phyloP scores from a whole-genome alignment of 2,797 vertebrate species.

The Sebastes minor region DNA sequence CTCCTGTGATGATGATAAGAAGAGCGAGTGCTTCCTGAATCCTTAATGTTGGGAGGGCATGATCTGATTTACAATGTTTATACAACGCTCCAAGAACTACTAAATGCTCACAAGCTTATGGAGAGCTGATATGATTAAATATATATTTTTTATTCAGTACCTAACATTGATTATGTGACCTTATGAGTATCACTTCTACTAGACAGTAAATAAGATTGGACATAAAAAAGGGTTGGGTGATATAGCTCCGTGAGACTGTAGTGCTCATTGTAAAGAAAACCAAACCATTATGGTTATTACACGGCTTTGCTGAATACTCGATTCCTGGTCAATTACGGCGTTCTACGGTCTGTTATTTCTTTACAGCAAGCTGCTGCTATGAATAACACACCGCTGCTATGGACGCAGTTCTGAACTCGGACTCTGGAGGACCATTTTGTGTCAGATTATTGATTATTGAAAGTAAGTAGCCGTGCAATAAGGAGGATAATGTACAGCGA shows the following conservation, averaged over 20 bases:
- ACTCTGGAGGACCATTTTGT: no score
- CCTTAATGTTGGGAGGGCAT: not conserved
- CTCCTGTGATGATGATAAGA: not conserved
- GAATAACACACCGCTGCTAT: no score
- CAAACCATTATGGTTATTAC: not conserved
- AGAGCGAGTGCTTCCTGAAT: not conserved
- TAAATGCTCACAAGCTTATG: not conserved
- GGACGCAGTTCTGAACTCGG: no score
- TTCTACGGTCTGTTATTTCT: no score
- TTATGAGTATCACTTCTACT: not conserved
- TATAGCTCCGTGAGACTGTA: not conserved
- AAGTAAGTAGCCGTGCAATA: no score
- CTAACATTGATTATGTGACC: not conserved
- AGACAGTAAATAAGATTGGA: not conserved
- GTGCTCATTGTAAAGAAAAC: not conserved
- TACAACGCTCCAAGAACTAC: not conserved
- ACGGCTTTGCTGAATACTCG: no score
- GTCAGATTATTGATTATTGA: no score
- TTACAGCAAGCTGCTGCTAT: no score
- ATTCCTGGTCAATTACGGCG: no score
- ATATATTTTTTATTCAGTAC: not conserved
- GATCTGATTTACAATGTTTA: constrained; percentile 1
- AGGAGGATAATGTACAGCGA: no score
- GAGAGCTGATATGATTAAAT: not conserved
- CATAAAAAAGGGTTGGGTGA: not conserved